A percentile compares a stretch with the other conserved stretches of the same genome.
Evolutionary conservation across 2,888 invertebrate genomes (phyloP).

Genomic region (Liopterus haemorrhoidalis): DNA sequence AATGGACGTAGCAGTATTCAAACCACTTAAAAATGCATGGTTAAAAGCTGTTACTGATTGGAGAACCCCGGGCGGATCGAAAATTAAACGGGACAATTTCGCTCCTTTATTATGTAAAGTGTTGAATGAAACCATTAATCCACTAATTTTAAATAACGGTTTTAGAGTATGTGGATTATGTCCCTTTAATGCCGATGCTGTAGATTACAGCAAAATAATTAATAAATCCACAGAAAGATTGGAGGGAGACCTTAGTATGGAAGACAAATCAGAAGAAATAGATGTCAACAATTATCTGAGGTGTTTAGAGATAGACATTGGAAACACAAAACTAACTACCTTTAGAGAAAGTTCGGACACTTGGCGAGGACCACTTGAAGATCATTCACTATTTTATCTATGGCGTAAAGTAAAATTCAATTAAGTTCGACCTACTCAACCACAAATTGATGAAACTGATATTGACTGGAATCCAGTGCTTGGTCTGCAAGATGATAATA

Average conservation of each 20-base stretch:
- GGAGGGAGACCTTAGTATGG: not conserved
- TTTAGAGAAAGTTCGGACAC: not conserved
- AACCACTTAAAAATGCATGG: conserved; percentile 37
- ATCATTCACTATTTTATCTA: conserved; percentile 25
- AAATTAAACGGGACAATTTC: conserved; percentile 34
- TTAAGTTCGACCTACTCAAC: no score
- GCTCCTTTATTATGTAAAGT: conserved; percentile 32
- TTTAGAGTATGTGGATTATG: conserved; percentile 34
- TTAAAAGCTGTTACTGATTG: conserved; percentile 33
- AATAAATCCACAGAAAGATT: conserved; percentile 3
- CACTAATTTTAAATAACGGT: conserved; percentile 32
- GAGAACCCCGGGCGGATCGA: conserved; percentile 30
- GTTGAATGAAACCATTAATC: conserved; percentile 27
- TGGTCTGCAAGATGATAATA: no score
- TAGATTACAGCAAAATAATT: conserved; percentile 19
- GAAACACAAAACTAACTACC: not conserved
- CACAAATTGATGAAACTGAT: no score
- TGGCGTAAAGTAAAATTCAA: conserved; percentile 26
- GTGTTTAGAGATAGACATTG: not conserved
- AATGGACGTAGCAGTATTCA: conserved; percentile 41
- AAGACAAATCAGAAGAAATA: no score
- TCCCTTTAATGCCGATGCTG: conserved; percentile 26
- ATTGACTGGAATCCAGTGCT: no score
- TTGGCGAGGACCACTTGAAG: conserved; percentile 23
- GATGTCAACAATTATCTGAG: not conserved